Base-by-base conservation (phyloP, 2,797 vertebrate genomes). In the Ctenopoma kingsleyae region DNA sequence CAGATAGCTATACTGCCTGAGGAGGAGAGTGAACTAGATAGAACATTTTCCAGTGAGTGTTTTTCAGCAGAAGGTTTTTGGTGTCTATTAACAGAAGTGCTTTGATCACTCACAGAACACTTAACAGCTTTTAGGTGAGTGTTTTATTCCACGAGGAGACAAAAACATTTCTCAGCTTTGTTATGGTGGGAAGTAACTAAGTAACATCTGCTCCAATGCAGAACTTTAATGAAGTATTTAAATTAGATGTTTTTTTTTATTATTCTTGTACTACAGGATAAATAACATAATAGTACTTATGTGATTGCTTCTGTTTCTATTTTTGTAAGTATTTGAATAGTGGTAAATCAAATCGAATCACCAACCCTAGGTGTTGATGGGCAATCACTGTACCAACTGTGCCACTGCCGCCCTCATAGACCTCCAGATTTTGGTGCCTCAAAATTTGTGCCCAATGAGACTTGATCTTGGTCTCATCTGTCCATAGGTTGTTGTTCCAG, bases 11-110 rank as follows among this genome's bases (percentile, higher is more conserved):
- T 41, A 48, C n/a, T 0, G 61, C 68, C 63, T 0, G 22, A 38
- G 62, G 67, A 57, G 15, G 40, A 71, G 12, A 53, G 35, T 0
- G 59, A 75, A 47, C 50, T 5, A 2, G 65, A 64, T 0, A 30
- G 46, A 2, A 27, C n/a, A 56, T 41, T 7, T 63, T 55, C 62
- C 76, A 78, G 19, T 17, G 38, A 58, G 12, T 15, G 50, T 22
- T 19, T 54, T 62, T 30, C 41, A 30, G 19, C 0, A 0, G n/a
- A 15, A 10, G 7, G 44, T 58, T 38, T 68, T 20, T 51, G 13
- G 20, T 38, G 13, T 49, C 22, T 22, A 23, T n/a, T 19, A 13
- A 23, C 6, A 20, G 6, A 38, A 49, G 36, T 8, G 12, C 50
- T 6, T 35, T 44, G 22, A 57, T 66, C n/a, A 16, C 3, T 53